Evolutionary conservation across 2,797 vertebrate species (phyloP).

Genomic region (Sciurus vulgaris): DNA sequence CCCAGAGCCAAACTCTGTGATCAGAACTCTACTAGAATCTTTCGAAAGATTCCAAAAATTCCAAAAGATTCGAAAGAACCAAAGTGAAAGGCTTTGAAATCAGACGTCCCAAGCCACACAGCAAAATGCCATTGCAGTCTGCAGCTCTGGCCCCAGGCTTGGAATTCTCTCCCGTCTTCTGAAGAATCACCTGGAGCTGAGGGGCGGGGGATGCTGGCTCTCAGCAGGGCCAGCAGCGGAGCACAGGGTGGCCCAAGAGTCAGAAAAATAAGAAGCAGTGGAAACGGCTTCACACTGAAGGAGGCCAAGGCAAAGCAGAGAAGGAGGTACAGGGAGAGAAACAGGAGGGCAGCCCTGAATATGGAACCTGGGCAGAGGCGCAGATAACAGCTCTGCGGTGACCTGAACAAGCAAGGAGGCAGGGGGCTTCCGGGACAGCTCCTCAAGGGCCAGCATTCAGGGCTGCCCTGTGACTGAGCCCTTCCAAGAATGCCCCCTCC

Average conservation of each 20-base stretch:
- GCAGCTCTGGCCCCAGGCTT: fast-evolving
- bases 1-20: not conserved
- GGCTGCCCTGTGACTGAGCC: slow-evolving; percentile 31
- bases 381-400: not conserved
- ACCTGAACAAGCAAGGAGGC: not conserved
- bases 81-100: not conserved
- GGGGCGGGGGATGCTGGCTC: fast-evolving
- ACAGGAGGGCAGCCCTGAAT: not conserved
- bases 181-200: fast-evolving
- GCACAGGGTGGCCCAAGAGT: not conserved
- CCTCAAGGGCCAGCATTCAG: not conserved
- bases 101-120: fast-evolving
- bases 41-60: too few species aligned
- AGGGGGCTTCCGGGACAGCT: not conserved
- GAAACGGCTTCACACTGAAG: not conserved
- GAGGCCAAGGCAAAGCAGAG: not conserved
- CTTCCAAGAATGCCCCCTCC: slow-evolving; percentile 89
- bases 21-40: not conserved
- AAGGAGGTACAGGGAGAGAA: slow-evolving; percentile 24
- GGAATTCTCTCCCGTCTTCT: fast-evolving
- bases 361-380: not conserved
- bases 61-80: too few species aligned
- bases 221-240: fast-evolving
- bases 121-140: not conserved
- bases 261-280: not conserved